Evolutionary conservation across 2,797 vertebrate genomes (phyloP).

Genomic region (Denticeps clupeoides): DNA sequence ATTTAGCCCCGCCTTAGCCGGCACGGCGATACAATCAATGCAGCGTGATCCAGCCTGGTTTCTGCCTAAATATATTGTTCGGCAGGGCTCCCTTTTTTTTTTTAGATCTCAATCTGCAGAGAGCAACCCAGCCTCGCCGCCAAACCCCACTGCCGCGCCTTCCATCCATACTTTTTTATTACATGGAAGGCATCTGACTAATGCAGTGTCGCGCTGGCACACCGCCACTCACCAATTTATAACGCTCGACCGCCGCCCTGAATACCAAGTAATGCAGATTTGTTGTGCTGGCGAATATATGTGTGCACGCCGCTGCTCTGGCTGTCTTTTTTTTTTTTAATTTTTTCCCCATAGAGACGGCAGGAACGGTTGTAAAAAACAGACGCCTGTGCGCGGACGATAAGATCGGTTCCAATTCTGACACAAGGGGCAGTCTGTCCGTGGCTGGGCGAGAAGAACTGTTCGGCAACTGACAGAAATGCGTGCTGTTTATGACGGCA

Average conservation of each 20-base stretch:
- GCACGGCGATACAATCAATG: slow-evolving; percentile 49
- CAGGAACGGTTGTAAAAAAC: no score
- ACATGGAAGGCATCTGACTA: slow-evolving; percentile 58
- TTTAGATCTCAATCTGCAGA: slow-evolving; percentile 64
- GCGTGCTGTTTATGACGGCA: no score
- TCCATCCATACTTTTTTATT: slow-evolving; percentile 47
- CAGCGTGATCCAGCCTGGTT: slow-evolving; percentile 37
- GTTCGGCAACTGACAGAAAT: no score
- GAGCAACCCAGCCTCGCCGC: slow-evolving; percentile 24
- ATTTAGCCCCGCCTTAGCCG: slow-evolving; percentile 51
- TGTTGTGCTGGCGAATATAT: slow-evolving; percentile 42
- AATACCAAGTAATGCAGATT: slow-evolving; percentile 59
- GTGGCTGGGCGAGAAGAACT: no score
- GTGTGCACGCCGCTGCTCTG: not conserved
- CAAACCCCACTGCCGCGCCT: slow-evolving; percentile 7
- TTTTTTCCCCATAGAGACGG: not conserved
- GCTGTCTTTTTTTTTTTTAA: not conserved
- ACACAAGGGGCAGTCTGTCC: no score
- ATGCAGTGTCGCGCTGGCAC: slow-evolving; percentile 59
- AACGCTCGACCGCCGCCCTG: slow-evolving; percentile 45
- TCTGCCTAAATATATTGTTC: slow-evolving; percentile 50
- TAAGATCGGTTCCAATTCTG: no score
- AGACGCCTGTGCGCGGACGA: no score
- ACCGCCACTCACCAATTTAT: slow-evolving; percentile 63
- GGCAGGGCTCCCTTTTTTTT: slow-evolving; percentile 45